Base-by-base conservation (phyloP, 2,797 vertebrate species). In the Pelodytes ibericus region DNA sequence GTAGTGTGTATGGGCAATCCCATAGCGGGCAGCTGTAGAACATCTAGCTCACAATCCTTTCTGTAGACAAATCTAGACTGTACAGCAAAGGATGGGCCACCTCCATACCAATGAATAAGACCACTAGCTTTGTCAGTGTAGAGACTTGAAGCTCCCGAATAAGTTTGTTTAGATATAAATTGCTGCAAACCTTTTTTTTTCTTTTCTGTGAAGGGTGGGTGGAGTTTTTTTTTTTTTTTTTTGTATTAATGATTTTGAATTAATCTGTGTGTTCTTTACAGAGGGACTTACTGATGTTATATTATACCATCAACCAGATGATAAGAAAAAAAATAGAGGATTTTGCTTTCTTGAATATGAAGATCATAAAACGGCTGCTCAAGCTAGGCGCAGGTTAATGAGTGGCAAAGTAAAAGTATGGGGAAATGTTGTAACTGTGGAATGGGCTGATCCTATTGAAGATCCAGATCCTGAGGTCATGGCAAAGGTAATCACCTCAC, bases 271-370 rank as follows among this genome's bases (percentile, higher is more conserved):
- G 33, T 44, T 53, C 30, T 72, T 72, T 56, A 49, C 88, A 99
- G 98, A 99, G 94, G 96, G 97, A 82, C 96, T 99, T 83, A 97
- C 94, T 76, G 96, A 98, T 59, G 96, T 99, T 83, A 99, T 99
- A 86, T 91, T 99, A 49, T 99, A 98, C 86, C 96, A 97, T 75
- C 96, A 98, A 80, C 96, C 96, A 1, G 96, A 99, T 24, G 97
- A 99, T 87, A 98, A 98, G 84, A 98, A 95, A 87, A 99, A 99
- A 87, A 99, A 99, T 83, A 88, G 97, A 20, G 98, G 98, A 29
- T 99, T 99, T 90, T 99, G 98, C 86, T 99, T 99, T 85, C 90
- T 99, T 87, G 98, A 99, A 87, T 99, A 98, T 65, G 98, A 99
- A 93, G 98, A 99, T 91, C 98, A 99, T 84, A 99, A 99, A 90